Evolutionary conservation across 2,113 vertebrate species (phyloP), one percentile per base, ranked within the genome.

Genomic region (Megatriorchis doriae): DNA sequence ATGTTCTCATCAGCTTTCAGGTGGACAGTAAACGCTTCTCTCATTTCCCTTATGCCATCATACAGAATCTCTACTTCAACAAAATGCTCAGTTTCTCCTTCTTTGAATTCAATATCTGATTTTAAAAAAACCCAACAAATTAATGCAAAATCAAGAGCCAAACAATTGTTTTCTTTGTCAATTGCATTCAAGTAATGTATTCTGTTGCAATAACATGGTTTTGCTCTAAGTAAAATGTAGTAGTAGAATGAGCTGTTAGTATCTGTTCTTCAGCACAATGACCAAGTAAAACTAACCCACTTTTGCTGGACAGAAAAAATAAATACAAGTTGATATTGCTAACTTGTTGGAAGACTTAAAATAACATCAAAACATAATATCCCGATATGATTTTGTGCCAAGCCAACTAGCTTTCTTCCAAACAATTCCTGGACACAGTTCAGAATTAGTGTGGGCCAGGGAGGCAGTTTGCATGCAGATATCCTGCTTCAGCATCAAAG

Each of bases 1-100:
- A 98, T 98, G 97, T 99, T 98, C 95, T 99, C 98, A 70, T 99
- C 99, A 32, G 98, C 98, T 95, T 99, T 99, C 98, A 99, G 97
- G 96, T 98, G 98, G 14, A 99, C 97, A 13, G 97, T 98, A 96
- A 99, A 99, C 68, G 98, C 98, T 97, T 99, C 98, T 80, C 98
- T 98, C 98, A 99, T 98, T 97, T 99, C 99, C 93, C 98, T 97
- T 94, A 98, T 83, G 19, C 99, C 98, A 10, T 98, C 98, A 77
- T 98, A 98, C n/a, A 99, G 97, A 90, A 99, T 96, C 97, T 99
- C 98, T 34, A 98, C 96, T 96, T 99, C 98, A 92, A 98, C 98
- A 96, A 98, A 98, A 90, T 98, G 98, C 71, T 99, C 98, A 16
- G 90, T 98, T 83, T 98, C 98, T 9, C 98, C 98, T 95, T 98